Evolutionary conservation across 1,140 invertebrate species (phyloP).

Genomic region (Euwallacea fornicatus): DNA sequence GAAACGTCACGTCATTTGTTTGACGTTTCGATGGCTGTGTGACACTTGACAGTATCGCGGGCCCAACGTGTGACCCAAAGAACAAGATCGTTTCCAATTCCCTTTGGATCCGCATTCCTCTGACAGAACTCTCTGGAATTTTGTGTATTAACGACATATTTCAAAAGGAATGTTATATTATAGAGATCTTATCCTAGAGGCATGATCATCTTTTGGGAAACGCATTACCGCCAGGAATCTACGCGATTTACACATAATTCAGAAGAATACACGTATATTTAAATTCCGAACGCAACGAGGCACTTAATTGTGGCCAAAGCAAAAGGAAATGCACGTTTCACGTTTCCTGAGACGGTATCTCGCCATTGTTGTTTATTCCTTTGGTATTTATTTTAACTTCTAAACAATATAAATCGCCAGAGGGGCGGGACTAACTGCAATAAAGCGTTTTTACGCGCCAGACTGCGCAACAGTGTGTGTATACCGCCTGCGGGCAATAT

Average conservation of each 20-base stretch:
- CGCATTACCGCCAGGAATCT: conserved; percentile 7
- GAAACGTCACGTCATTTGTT: too few species aligned
- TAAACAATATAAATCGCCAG: conserved; percentile 28
- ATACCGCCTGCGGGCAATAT: conserved; percentile 13
- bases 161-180: too few species aligned
- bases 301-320: conserved; percentile 23
- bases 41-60: too few species aligned
- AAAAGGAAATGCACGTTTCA: conserved; percentile 32
- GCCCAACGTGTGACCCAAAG: too few species aligned
- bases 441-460: conserved; percentile 11
- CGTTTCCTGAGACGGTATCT: conserved; percentile 28
- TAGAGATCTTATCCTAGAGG: too few species aligned
- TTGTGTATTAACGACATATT: too few species aligned
- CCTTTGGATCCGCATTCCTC: too few species aligned
- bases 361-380: conserved; percentile 29
- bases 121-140: too few species aligned
- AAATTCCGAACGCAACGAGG: conserved; percentile 25
- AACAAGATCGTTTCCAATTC: too few species aligned
- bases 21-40: too few species aligned
- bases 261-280: conserved; percentile 8
- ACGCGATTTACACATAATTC: conserved; percentile 23
- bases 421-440: conserved; percentile 21
- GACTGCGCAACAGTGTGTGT: conserved; percentile 10
- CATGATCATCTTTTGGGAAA: too few species aligned
- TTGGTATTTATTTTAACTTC: conserved; percentile 31